A percentile compares a stretch with the other conserved stretches of the same genome.
Conservation (phyloP, 2,888 invertebrate species). For the Zhengitettix transpicula region DNA sequence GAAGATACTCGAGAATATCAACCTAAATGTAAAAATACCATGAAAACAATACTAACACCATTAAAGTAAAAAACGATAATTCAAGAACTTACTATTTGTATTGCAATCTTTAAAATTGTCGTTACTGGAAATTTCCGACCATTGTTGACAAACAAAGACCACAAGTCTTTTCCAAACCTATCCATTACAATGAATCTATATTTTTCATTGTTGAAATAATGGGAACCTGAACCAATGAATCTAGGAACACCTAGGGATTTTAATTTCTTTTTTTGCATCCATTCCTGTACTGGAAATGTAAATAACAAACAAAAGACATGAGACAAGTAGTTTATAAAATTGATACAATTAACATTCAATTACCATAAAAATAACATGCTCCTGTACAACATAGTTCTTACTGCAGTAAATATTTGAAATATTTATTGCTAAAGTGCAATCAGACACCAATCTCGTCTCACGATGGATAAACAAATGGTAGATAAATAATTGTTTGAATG, state of each 20-base stretch:
- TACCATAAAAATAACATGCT: too few species aligned
- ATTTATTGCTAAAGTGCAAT: too few species aligned
- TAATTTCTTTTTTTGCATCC: slow-evolving; percentile 48
- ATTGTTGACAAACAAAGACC: slow-evolving; percentile 54
- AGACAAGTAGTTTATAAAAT: too few species aligned
- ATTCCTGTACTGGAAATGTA: slow-evolving; percentile 44
- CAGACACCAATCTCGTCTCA: too few species aligned
- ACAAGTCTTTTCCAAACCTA: slow-evolving; percentile 71
- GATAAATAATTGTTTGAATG: too few species aligned
- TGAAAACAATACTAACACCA: too few species aligned
- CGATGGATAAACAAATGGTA: too few species aligned
- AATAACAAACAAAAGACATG: not conserved
- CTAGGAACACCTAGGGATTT: slow-evolving; percentile 67
- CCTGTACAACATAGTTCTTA: too few species aligned
- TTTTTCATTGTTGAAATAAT: slow-evolving; percentile 53
- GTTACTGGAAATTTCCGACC: slow-evolving; percentile 47
- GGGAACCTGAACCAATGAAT: slow-evolving; percentile 70
- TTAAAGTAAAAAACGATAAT: not conserved
- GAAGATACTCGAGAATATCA: slow-evolving; percentile 81
- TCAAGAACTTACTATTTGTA: slow-evolving; percentile 32
- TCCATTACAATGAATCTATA: slow-evolving; percentile 85
- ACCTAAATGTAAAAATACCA: slow-evolving; percentile 23
- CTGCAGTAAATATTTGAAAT: too few species aligned
- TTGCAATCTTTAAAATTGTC: slow-evolving; percentile 27
- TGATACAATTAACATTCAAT: too few species aligned